phyloP scores from a whole-genome alignment of 2,888 invertebrate species.

The Pyrrhosoma nymphula region DNA sequence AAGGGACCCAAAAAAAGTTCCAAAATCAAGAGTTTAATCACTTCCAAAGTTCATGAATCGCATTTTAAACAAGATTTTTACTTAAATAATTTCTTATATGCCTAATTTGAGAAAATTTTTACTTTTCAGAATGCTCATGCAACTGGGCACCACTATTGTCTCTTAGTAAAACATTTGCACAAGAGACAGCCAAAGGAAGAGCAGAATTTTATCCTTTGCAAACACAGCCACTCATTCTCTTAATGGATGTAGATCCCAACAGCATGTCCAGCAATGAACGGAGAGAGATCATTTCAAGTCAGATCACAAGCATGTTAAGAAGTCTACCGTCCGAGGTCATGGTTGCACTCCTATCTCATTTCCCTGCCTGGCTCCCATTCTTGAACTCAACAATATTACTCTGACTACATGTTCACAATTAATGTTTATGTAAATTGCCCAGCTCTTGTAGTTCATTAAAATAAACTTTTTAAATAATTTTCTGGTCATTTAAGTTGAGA shows the following conservation, averaged over 20 bases:
- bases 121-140: constrained; percentile 37
- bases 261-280: neutral
- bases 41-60: too few relatives aligned
- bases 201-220: constrained; percentile 24
- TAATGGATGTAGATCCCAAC: neutral
- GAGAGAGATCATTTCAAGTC: neutral
- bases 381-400: neutral
- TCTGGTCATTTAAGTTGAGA: too few relatives aligned
- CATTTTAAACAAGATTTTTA: too few relatives aligned
- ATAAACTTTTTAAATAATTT: too few relatives aligned
- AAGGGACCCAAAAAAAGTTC: too few relatives aligned
- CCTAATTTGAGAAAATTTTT: neutral
- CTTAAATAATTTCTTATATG: too few relatives aligned
- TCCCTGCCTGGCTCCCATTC: constrained; percentile 25
- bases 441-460: too few relatives aligned
- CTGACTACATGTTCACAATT: neutral
- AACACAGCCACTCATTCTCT: neutral
- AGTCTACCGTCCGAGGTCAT: neutral
- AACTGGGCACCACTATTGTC: neutral
- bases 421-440: neutral
- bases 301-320: neutral
- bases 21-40: too few relatives aligned
- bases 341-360: constrained; percentile 34
- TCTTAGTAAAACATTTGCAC: constrained; percentile 9
- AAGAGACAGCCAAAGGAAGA: constrained; percentile 44